phyloP scores from a whole-genome alignment of 1,140 invertebrate species.

The Scaptomyza pallida region DNA sequence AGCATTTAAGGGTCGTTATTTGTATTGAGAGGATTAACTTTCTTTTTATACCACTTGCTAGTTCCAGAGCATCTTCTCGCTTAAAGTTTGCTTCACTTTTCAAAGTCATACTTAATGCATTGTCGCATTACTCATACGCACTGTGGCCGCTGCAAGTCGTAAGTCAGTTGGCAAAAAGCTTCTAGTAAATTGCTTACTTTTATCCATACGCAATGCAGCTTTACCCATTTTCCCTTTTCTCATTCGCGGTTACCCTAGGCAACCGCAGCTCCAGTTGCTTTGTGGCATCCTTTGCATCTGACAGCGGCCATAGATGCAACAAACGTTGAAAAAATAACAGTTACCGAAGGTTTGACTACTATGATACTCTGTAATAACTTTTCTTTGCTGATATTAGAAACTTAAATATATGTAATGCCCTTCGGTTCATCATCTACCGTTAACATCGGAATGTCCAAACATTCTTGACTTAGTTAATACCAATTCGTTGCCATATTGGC shows the following conservation, averaged over 20 bases:
- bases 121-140: constrained; percentile 64
- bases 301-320: constrained; percentile 6
- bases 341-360: background rate
- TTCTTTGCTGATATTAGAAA: too few relatives aligned
- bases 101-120: constrained; percentile 8
- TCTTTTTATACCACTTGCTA: background rate
- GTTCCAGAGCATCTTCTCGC: background rate
- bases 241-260: constrained; percentile 14
- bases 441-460: too few relatives aligned
- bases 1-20: background rate
- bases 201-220: constrained; percentile 43
- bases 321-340: background rate
- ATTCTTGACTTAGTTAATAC: too few relatives aligned
- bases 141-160: constrained; percentile 27
- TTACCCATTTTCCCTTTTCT: background rate
- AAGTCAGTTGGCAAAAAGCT: background rate
- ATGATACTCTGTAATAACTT: constrained; percentile 23
- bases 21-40: background rate
- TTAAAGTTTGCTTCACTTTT: background rate
- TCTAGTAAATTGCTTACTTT: constrained; percentile 4
- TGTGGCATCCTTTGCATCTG: constrained; percentile 41
- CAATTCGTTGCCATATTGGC: too few relatives aligned
- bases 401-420: too few relatives aligned
- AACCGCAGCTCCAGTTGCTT: constrained; percentile 40
- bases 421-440: too few relatives aligned